Percentiles rank a stretch among this genome's conserved stretches.
Evolutionary conservation across 2,888 invertebrate genomes (phyloP).

Genomic region (Pseudococcus longispinus): DNA sequence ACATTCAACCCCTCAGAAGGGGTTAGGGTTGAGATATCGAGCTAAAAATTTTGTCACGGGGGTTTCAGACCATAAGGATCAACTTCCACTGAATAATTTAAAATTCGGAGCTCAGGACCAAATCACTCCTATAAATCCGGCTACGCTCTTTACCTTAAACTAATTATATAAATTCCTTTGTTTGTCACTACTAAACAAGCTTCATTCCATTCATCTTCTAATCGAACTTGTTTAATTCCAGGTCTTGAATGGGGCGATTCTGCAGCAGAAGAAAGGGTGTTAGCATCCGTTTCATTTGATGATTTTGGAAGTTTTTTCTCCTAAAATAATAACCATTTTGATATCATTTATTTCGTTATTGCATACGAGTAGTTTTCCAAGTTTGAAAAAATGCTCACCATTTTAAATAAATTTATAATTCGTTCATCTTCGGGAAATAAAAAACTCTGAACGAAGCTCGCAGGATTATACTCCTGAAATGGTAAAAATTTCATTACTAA

Average conservation of each 20-base stretch:
- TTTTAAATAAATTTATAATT: slow-evolving; percentile 44
- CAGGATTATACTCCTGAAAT: slow-evolving; percentile 50
- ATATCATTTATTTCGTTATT: not conserved
- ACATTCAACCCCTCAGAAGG: too few species aligned
- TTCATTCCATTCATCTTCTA: slow-evolving; percentile 53
- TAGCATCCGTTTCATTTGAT: not conserved
- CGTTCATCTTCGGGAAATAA: slow-evolving; percentile 48
- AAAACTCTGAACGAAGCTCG: slow-evolving; percentile 46
- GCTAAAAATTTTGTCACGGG: not conserved
- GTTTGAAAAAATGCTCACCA: not conserved
- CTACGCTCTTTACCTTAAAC: slow-evolving; percentile 59
- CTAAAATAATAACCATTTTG: not conserved
- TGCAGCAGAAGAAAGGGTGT: not conserved
- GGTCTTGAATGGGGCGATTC: not conserved
- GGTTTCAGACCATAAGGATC: not conserved
- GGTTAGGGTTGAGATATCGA: too few species aligned
- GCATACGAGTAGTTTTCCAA: not conserved
- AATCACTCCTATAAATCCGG: too few species aligned
- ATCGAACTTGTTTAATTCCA: slow-evolving; percentile 38
- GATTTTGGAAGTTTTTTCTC: not conserved
- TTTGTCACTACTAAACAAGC: slow-evolving; percentile 70
- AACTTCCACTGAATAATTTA: too few species aligned
- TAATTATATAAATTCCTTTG: slow-evolving; percentile 68
- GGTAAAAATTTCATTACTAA: not conserved
- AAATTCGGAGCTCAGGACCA: too few species aligned